These are phyloP conservation scores for Arrhopalites spinosus DNA, from an alignment of 2,888 invertebrate species.

Conservation along the genomic window DNA sequence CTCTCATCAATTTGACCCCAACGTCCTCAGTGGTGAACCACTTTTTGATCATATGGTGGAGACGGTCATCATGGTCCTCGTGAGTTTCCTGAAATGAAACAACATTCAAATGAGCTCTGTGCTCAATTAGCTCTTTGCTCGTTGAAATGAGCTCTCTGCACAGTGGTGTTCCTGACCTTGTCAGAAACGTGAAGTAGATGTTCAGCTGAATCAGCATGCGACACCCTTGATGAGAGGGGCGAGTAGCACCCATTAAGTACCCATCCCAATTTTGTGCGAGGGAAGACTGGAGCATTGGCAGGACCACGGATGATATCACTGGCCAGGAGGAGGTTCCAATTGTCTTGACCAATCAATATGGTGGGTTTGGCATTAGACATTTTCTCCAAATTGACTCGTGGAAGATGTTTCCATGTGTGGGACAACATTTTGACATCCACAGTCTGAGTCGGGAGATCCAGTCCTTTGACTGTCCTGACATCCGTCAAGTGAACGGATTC, in stretches of 20 bases:
- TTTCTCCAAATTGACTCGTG: neutral
- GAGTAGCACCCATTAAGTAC: slow-evolving; percentile 13
- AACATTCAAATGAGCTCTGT: too few relatives aligned
- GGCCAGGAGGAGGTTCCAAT: slow-evolving; percentile 2
- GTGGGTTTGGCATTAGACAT: neutral
- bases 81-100: neutral
- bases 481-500: neutral
- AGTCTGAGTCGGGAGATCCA: neutral
- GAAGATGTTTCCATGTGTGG: neutral
- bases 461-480: neutral
- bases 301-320: neutral
- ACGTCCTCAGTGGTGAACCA: slow-evolving; percentile 26
- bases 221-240: neutral
- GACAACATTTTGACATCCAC: neutral
- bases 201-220: too few relatives aligned
- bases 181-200: too few relatives aligned
- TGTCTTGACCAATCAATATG: slow-evolving; percentile 35
- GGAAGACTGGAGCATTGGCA: neutral
- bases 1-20: neutral
- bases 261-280: slow-evolving; percentile 23
- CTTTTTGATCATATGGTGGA: slow-evolving; percentile 11
- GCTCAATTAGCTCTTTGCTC: too few relatives aligned
- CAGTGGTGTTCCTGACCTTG: too few relatives aligned
- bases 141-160: too few relatives aligned
- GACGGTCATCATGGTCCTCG: neutral